phyloP scores from a whole-genome alignment of 1,140 invertebrate genomes.

The Panagrolaimus sp. region DNA sequence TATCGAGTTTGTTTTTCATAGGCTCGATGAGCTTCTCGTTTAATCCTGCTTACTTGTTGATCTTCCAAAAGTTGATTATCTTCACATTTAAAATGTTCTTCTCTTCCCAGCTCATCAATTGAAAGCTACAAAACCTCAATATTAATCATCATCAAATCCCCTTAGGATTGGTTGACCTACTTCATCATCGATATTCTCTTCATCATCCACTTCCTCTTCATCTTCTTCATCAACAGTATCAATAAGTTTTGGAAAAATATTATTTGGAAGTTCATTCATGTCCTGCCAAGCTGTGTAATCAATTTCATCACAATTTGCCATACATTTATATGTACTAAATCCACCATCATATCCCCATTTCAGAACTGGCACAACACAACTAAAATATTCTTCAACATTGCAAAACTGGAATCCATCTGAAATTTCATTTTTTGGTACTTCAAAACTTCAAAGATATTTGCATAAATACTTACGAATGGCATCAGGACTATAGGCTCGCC shows the following conservation, averaged over 20 bases:
- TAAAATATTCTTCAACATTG: slow-evolving; percentile 55
- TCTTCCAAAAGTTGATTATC: slow-evolving; percentile 51
- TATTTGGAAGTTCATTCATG: slow-evolving; percentile 47
- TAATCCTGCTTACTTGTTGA: slow-evolving; percentile 44
- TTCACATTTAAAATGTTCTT: slow-evolving; percentile 32
- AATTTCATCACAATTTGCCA: slow-evolving; percentile 49
- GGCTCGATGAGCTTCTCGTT: slow-evolving; percentile 49
- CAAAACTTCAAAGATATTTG: not conserved
- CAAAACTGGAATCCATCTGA: slow-evolving; percentile 32
- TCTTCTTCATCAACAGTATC: slow-evolving; percentile 48
- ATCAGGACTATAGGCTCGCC: slow-evolving; percentile 45
- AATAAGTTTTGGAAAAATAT: slow-evolving; percentile 55
- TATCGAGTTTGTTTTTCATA: slow-evolving; percentile 57
- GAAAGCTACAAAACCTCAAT: not conserved
- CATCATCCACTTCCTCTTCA: slow-evolving; percentile 48
- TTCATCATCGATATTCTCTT: slow-evolving; percentile 29
- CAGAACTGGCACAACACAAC: slow-evolving; percentile 45
- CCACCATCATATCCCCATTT: slow-evolving; percentile 38
- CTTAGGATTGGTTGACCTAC: not conserved
- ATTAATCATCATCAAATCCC: not conserved
- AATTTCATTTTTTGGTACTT: slow-evolving; percentile 1
- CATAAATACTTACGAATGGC: slow-evolving; percentile 23
- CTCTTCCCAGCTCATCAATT: not conserved
- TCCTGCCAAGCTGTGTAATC: slow-evolving; percentile 60
- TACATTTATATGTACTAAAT: slow-evolving; percentile 40